Evolutionary conservation across 2,888 invertebrate genomes (phyloP).

Genomic region (Mimumesa dahlbomi): DNA sequence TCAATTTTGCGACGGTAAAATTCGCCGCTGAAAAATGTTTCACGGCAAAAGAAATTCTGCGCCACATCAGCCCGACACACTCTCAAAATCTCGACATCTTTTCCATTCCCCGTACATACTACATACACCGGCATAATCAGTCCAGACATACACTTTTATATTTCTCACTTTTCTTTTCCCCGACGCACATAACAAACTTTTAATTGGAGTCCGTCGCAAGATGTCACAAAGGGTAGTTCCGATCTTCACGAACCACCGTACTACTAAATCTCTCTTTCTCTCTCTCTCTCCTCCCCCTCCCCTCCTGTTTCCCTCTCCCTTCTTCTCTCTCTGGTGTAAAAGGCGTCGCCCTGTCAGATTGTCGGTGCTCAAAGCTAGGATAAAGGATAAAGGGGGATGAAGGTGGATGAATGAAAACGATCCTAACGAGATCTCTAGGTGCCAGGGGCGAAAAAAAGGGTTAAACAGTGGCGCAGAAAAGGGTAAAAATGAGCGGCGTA

Average conservation of each 20-base stretch:
- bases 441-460: constrained; percentile 15
- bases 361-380: constrained; percentile 7
- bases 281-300: no score
- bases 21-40: no score
- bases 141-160: no score
- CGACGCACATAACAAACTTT: neutral
- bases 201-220: constrained; percentile 8
- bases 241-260: constrained; percentile 4
- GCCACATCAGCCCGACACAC: no score
- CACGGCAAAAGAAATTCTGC: no score
- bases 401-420: constrained; percentile 31
- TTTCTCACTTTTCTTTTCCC: neutral
- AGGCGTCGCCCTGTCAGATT: constrained; percentile 10
- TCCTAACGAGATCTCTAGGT: constrained; percentile 46
- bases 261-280: no score
- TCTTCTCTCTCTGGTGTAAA: no score
- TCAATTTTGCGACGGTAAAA: no score
- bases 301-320: no score
- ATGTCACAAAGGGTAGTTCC: constrained; percentile 7
- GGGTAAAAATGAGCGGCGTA: neutral
- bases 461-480: constrained; percentile 1
- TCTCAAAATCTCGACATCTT: no score
- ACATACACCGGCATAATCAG: no score
- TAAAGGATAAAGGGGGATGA: constrained; percentile 11
- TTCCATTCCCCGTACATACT: no score